A percentile compares a stretch with the other conserved stretches of the same genome.
phyloP scores from a whole-genome alignment of 2,113 vertebrate genomes.

The Bos javanicus region DNA sequence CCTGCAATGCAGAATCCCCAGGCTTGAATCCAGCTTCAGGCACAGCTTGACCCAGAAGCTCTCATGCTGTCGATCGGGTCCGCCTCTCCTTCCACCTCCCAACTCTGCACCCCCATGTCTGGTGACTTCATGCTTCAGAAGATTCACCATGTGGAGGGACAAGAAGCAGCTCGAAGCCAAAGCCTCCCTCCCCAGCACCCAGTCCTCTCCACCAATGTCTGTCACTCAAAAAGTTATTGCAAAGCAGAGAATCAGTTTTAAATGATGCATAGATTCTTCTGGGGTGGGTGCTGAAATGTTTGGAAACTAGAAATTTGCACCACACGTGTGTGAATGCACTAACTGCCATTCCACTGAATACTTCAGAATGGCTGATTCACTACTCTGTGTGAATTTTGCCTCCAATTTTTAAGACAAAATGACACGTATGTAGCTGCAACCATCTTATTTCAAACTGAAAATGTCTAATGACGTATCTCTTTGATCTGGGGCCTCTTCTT shows the following conservation, averaged over 20 bases:
- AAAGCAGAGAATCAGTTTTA: not conserved
- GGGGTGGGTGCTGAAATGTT: not conserved
- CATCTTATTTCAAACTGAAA: not conserved
- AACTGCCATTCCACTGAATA: fast-evolving
- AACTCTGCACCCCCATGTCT: not conserved
- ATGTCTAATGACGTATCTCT: not conserved
- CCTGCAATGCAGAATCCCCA: not conserved
- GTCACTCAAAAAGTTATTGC: not conserved
- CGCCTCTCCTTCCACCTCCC: not conserved
- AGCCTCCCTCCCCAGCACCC: not conserved
- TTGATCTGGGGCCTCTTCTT: no score
- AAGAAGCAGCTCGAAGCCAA: not conserved
- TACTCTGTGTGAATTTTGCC: not conserved
- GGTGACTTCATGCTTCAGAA: not conserved
- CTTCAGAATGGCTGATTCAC: no score
- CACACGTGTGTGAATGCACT: fast-evolving
- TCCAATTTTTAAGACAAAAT: not conserved
- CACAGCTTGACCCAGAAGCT: not conserved
- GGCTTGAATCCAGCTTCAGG: not conserved
- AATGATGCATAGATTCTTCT: not conserved
- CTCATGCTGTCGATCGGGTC: not conserved
- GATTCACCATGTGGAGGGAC: not conserved
- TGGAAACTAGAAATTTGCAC: no score
- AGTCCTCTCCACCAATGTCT: not conserved
- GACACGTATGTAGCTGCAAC: fast-evolving